A percentile compares a stretch with the other conserved stretches of the same genome.
Evolutionary conservation across 2,113 vertebrate species (phyloP).

Genomic region (Anser brachyrhynchus): DNA sequence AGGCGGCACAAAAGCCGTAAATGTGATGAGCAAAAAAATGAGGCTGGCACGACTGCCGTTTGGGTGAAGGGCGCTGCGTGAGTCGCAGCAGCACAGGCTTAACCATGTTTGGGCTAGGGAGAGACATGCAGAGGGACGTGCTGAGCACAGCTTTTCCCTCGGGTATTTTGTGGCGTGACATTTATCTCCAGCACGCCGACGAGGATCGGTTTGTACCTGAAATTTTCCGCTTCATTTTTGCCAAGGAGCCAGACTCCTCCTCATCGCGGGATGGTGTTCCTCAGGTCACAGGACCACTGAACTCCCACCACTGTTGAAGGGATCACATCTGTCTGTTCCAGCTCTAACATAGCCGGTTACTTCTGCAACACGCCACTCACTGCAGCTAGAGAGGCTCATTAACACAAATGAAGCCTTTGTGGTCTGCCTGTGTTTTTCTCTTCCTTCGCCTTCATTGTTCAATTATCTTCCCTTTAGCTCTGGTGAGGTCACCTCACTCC

Average conservation of each 20-base stretch:
- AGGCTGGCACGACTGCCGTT: rapidly evolving
- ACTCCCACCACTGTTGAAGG: rapidly evolving
- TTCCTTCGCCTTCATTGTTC: not conserved
- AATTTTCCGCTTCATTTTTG: not conserved
- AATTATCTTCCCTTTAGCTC: not conserved
- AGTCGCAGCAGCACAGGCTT: rapidly evolving
- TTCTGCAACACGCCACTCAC: rapidly evolving
- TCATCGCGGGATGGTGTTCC: not conserved
- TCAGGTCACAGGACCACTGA: not conserved
- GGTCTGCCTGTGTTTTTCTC: not conserved
- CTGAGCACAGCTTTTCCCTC: not conserved
- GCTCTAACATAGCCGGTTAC: rapidly evolving
- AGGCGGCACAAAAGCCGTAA: not conserved
- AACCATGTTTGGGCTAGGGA: not conserved
- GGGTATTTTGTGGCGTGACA: not conserved
- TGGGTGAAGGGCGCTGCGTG: rapidly evolving
- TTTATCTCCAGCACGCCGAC: not conserved
- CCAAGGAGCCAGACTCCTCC: not conserved
- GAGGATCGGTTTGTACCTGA: not conserved
- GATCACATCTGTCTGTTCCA: not conserved
- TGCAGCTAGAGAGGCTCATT: not conserved
- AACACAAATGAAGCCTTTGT: not conserved
- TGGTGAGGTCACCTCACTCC: not conserved
- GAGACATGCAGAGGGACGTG: not conserved
- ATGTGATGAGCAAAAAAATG: rapidly evolving